These are phyloP conservation scores for Salarias fasciatus DNA, from an alignment of 2,797 vertebrate species.

Conservation along the genomic window DNA sequence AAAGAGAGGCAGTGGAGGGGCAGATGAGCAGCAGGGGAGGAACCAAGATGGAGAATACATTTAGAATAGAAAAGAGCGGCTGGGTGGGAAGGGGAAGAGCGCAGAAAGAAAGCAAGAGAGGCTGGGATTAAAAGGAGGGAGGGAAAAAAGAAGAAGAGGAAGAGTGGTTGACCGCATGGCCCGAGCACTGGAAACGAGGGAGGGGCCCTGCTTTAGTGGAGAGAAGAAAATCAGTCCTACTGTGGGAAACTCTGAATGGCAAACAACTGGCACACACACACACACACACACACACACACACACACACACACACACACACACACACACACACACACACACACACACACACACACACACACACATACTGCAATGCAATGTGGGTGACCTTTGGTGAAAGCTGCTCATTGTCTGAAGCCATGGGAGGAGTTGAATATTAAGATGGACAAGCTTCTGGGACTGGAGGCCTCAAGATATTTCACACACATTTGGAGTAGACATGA, in stretches of 20 bases:
- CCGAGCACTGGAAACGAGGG: slow-evolving; percentile 33
- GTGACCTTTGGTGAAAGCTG: slow-evolving; percentile 66
- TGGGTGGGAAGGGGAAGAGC: neutral
- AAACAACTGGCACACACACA: slow-evolving; percentile 17
- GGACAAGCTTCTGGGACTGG: slow-evolving; percentile 9
- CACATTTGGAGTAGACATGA: slow-evolving; percentile 6
- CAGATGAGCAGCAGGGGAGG: slow-evolving; percentile 14
- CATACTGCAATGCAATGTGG: slow-evolving; percentile 38
- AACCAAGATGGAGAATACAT: slow-evolving; percentile 17
- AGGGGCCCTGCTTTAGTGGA: slow-evolving; percentile 20
- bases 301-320: slow-evolving; percentile 15
- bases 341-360: slow-evolving; percentile 8
- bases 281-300: slow-evolving; percentile 22
- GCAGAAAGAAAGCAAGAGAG: neutral
- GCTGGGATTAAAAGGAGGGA: slow-evolving; percentile 7
- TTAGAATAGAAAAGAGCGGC: neutral
- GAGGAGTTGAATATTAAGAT: slow-evolving; percentile 48
- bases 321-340: slow-evolving; percentile 29
- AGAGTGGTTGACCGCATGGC: slow-evolving; percentile 58
- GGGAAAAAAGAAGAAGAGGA: neutral
- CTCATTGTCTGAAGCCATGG: slow-evolving; percentile 61
- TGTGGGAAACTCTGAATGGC: slow-evolving; percentile 55
- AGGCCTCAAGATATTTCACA: slow-evolving; percentile 8
- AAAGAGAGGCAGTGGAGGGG: too few relatives aligned
- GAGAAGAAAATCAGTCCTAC: slow-evolving; percentile 24